Conservation (phyloP, 2,888 invertebrate species). For the Callosobruchus maculatus region DNA sequence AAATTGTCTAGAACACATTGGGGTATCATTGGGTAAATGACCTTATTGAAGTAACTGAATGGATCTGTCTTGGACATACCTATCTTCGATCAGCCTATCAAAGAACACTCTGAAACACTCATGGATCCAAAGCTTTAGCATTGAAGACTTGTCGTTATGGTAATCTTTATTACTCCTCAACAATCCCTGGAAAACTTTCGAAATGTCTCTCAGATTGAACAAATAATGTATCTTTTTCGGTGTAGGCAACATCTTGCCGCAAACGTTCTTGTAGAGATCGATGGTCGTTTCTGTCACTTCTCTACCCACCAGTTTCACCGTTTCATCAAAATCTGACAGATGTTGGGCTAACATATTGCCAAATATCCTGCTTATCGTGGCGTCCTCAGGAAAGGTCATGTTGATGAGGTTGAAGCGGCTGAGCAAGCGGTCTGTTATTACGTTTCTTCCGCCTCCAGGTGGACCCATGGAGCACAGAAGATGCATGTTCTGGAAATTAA, state of each 20-base stretch:
- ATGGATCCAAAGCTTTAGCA: slow-evolving; percentile 81
- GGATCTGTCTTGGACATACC: slow-evolving; percentile 49
- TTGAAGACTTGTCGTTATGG: slow-evolving; percentile 66
- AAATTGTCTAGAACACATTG: too few species aligned
- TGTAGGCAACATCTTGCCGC: slow-evolving; percentile 75
- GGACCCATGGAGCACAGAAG: slow-evolving; percentile 81
- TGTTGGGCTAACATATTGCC: slow-evolving; percentile 82
- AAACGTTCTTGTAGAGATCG: slow-evolving; percentile 71
- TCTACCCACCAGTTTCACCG: slow-evolving; percentile 68
- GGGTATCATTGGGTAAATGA: too few species aligned
- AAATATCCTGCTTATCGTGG: slow-evolving; percentile 75
- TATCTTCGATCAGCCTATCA: slow-evolving; percentile 77
- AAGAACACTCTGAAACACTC: slow-evolving; percentile 81
- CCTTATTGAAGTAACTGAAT: too few species aligned
- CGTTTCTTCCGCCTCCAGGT: slow-evolving; percentile 81
- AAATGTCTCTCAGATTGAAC: slow-evolving; percentile 85
- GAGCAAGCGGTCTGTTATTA: slow-evolving; percentile 72
- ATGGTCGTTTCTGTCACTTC: slow-evolving; percentile 72
- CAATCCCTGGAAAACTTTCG: slow-evolving; percentile 80
- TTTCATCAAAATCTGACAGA: slow-evolving; percentile 70
- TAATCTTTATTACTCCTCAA: slow-evolving; percentile 73
- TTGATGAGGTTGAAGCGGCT: slow-evolving; percentile 74
- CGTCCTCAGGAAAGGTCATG: slow-evolving; percentile 79
- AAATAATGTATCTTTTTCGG: slow-evolving; percentile 87
- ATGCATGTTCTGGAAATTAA: slow-evolving; percentile 62